Conservation (phyloP, 2,113 vertebrate genomes). For the Epinephelus moara region DNA sequence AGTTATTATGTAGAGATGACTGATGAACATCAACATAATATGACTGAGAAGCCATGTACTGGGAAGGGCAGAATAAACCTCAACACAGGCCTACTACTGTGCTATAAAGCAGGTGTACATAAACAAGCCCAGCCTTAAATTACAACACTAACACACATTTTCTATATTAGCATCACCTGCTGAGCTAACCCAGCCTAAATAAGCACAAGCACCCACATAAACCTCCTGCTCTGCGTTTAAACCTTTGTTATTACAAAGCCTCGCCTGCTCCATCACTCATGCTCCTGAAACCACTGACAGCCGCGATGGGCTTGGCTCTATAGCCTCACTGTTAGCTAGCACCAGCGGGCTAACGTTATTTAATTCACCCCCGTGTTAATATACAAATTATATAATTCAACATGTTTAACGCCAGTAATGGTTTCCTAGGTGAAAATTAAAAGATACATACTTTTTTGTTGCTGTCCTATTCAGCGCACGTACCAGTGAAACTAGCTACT, state of each 20-base stretch:
- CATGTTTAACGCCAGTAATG: background rate
- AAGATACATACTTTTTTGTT: constrained; percentile 50
- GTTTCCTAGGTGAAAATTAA: background rate
- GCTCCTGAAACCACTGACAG: constrained; percentile 20
- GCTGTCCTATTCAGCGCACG: constrained; percentile 23
- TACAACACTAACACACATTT: background rate
- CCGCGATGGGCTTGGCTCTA: constrained; percentile 59
- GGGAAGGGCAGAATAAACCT: background rate
- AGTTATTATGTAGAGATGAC: background rate
- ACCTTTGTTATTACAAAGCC: background rate
- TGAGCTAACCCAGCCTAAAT: background rate
- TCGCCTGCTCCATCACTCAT: constrained; percentile 57
- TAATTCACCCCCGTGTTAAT: background rate
- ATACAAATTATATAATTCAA: background rate
- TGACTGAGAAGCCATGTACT: background rate
- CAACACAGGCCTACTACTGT: constrained; percentile 22
- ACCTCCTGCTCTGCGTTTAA: too few species aligned
- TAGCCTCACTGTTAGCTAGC: constrained; percentile 33
- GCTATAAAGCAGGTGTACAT: constrained; percentile 33
- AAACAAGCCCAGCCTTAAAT: background rate
- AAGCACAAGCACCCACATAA: accelerated
- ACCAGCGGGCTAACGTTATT: background rate
- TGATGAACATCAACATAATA: background rate
- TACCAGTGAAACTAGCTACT: constrained; percentile 42
- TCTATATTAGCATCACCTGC: background rate